phyloP scores from a whole-genome alignment of 2,888 invertebrate genomes.

The Andrena minutula region DNA sequence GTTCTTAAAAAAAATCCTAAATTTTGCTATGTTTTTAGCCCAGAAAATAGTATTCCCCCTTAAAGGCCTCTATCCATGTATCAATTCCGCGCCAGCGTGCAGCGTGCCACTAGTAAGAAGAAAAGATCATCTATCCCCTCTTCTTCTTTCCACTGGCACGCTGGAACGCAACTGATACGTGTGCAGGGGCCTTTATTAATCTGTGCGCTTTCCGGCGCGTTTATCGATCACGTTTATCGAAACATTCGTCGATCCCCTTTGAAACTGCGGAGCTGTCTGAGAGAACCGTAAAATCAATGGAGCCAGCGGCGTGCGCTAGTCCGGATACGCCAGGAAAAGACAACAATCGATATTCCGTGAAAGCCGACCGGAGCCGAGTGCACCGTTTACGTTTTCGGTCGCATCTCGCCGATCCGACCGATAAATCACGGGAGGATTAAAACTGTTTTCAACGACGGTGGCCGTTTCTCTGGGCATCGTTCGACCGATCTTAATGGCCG shows the following conservation, averaged over 20 bases:
- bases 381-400: slow-evolving; percentile 37
- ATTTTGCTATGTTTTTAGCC: too few species aligned
- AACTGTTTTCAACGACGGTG: slow-evolving; percentile 62
- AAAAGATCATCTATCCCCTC: background rate
- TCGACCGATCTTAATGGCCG: slow-evolving; percentile 66
- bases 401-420: slow-evolving; percentile 23
- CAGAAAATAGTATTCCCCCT: too few species aligned
- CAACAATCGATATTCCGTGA: slow-evolving; percentile 52
- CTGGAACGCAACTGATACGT: background rate
- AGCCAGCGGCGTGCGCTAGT: background rate
- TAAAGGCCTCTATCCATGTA: too few species aligned
- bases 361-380: background rate
- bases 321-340: slow-evolving; percentile 15
- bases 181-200: background rate
- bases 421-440: slow-evolving; percentile 76
- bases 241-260: background rate
- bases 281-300: slow-evolving; percentile 25
- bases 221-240: slow-evolving; percentile 2
- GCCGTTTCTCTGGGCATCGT: slow-evolving; percentile 67
- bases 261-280: background rate
- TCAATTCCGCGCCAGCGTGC: too few species aligned
- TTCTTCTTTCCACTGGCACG: background rate
- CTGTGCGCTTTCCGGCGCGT: slow-evolving; percentile 5
- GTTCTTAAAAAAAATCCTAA: too few species aligned
- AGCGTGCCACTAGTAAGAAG: too few species aligned